Evolutionary conservation across 1,140 invertebrate species (phyloP).

Genomic region (Plodia interpunctella): DNA sequence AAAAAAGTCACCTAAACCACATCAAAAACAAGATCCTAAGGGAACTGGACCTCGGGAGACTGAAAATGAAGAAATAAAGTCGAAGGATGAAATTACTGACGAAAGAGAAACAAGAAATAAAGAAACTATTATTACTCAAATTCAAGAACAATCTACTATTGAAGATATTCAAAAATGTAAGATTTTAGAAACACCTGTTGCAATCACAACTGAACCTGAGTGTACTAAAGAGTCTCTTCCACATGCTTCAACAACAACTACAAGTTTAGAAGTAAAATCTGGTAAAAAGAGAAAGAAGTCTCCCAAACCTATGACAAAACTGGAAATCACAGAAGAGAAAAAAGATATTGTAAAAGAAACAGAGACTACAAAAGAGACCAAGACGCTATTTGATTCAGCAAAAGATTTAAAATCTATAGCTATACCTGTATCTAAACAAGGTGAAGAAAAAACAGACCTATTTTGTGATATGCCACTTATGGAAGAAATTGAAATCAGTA

Average conservation of each 20-base stretch:
- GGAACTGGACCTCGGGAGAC: neutral
- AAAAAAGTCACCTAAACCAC: slow-evolving; percentile 5
- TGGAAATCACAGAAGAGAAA: neutral
- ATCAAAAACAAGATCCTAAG: neutral
- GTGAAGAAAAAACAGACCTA: slow-evolving; percentile 11
- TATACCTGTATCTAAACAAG: neutral
- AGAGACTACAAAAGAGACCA: neutral
- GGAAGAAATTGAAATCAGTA: slow-evolving; percentile 30
- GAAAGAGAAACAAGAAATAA: too few species aligned
- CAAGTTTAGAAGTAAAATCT: neutral
- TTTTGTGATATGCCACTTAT: slow-evolving; percentile 16
- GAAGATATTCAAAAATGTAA: neutral
- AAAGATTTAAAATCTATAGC: neutral
- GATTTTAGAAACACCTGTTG: neutral
- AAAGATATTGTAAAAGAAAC: slow-evolving; percentile 9
- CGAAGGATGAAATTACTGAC: too few species aligned
- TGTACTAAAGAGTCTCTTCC: neutral
- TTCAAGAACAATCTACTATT: neutral
- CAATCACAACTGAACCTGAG: neutral
- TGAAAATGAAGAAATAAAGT: neutral
- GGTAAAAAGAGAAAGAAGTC: slow-evolving; percentile 29
- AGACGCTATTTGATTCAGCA: neutral
- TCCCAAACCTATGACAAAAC: slow-evolving; percentile 17
- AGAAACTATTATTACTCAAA: too few species aligned
- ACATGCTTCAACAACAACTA: neutral